Percentiles rank a stretch among this genome's conserved stretches.
Conservation (phyloP, 2,888 invertebrate genomes). For the Drosophila monieri region DNA sequence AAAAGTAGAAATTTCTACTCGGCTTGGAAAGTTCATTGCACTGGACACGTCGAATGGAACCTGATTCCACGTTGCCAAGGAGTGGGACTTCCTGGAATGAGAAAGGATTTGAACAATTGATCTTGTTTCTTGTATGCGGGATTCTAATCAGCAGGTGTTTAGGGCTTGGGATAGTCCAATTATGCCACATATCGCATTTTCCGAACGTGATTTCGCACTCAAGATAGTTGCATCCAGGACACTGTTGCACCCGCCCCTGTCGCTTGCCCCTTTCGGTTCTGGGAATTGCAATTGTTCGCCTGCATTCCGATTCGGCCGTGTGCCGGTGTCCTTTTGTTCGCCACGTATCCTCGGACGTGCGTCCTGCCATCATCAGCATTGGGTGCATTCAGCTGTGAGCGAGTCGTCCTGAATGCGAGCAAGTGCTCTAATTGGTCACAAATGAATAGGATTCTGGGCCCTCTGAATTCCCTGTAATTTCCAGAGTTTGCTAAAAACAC, state of each 20-base stretch:
- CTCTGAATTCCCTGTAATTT: slow-evolving; percentile 17
- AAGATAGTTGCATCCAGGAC: slow-evolving; percentile 55
- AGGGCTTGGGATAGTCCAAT: slow-evolving; percentile 39
- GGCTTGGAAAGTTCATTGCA: slow-evolving; percentile 66
- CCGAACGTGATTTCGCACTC: slow-evolving; percentile 69
- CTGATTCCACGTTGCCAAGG: background rate
- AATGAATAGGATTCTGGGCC: slow-evolving; percentile 1
- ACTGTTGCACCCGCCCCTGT: slow-evolving; percentile 16
- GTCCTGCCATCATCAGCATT: slow-evolving; percentile 22
- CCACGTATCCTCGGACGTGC: slow-evolving; percentile 57
- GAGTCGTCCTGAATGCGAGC: slow-evolving; percentile 25
- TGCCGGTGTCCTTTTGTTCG: slow-evolving; percentile 47
- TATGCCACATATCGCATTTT: slow-evolving; percentile 40
- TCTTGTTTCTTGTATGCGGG: background rate
- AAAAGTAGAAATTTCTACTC: slow-evolving; percentile 50
- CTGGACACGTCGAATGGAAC: slow-evolving; percentile 16
- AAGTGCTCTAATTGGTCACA: slow-evolving; percentile 25
- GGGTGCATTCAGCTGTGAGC: slow-evolving; percentile 31
- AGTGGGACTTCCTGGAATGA: slow-evolving; percentile 37
- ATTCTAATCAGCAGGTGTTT: slow-evolving; percentile 42
- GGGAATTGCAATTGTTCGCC: slow-evolving; percentile 50
- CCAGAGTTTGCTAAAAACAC: slow-evolving; percentile 8
- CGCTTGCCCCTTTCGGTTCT: slow-evolving; percentile 43
- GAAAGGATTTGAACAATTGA: slow-evolving; percentile 56
- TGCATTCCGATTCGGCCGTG: slow-evolving; percentile 3